Percentiles rank a stretch among this genome's conserved stretches.
Conservation (phyloP, 2,797 vertebrate genomes). For the Liasis olivaceus region DNA sequence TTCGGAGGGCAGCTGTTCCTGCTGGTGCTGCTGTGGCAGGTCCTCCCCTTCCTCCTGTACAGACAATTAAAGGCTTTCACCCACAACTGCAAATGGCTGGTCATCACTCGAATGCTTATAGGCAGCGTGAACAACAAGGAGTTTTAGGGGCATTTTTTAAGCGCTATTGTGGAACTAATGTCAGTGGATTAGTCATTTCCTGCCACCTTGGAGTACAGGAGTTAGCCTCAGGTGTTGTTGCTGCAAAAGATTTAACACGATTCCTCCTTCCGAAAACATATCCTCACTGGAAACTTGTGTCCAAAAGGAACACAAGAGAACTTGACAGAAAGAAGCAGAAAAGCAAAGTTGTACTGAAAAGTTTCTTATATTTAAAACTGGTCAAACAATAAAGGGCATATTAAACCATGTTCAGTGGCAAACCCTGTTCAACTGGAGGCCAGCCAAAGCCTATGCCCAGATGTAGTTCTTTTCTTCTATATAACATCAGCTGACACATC, state of each 20-base stretch:
- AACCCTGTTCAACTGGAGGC: background rate
- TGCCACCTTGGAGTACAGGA: background rate
- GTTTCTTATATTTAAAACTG: background rate
- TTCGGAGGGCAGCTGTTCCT: constrained; percentile 75
- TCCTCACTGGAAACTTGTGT: background rate
- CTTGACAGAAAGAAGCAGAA: background rate
- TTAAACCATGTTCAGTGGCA: background rate
- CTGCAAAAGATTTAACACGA: background rate
- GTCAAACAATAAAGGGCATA: background rate
- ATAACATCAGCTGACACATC: constrained; percentile 1
- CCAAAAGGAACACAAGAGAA: background rate
- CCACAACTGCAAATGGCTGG: constrained; percentile 60
- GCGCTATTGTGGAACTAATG: background rate
- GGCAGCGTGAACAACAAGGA: constrained; percentile 35
- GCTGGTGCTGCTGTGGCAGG: constrained; percentile 60
- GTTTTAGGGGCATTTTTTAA: background rate
- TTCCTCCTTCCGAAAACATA: background rate
- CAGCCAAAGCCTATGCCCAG: background rate
- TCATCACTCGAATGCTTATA: constrained; percentile 32
- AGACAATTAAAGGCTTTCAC: constrained; percentile 83
- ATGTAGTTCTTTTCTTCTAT: background rate
- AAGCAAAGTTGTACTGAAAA: background rate
- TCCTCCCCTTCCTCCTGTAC: constrained; percentile 84
- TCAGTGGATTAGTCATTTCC: background rate
- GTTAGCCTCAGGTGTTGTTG: background rate